phyloP scores from a whole-genome alignment of 2,888 invertebrate genomes.

The Notodonta dromedarius region DNA sequence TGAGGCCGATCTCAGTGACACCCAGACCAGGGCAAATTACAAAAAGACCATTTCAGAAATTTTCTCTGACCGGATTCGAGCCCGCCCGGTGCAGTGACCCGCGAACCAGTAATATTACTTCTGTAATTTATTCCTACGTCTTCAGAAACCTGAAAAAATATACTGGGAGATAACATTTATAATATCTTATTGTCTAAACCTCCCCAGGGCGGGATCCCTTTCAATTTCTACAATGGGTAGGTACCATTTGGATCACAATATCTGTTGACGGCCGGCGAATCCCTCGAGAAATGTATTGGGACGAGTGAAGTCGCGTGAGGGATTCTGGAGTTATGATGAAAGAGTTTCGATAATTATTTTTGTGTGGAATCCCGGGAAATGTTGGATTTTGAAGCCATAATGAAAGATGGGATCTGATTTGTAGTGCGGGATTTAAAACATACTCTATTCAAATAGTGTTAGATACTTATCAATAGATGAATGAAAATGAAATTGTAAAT shows the following conservation, averaged over 20 bases:
- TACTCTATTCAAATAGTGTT: too few species aligned
- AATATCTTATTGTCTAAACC: conserved; percentile 28
- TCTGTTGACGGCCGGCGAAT: conserved; percentile 37
- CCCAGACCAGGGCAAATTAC: too few species aligned
- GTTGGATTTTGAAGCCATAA: too few species aligned
- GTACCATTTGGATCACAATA: conserved; percentile 37
- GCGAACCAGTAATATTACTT: neutral
- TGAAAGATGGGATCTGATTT: too few species aligned
- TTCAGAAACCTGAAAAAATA: neutral
- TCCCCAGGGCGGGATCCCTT: conserved; percentile 33
- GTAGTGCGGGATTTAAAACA: too few species aligned
- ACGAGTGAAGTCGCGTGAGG: conserved; percentile 18
- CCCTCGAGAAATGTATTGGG: conserved; percentile 28
- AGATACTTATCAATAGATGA: too few species aligned
- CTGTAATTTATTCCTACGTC: neutral
- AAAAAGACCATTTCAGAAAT: too few species aligned
- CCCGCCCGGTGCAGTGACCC: neutral
- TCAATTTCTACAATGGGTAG: conserved; percentile 35
- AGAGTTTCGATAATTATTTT: conserved; percentile 11
- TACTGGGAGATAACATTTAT: conserved; percentile 15
- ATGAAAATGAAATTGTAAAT: too few species aligned
- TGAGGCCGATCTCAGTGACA: too few species aligned
- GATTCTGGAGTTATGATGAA: conserved; percentile 5
- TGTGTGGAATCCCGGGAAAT: too few species aligned
- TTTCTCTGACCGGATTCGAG: too few species aligned